Percentiles rank a stretch among this genome's conserved stretches.
Conservation (phyloP, 2,797 vertebrate species). For the Carcharodon carcharias region DNA sequence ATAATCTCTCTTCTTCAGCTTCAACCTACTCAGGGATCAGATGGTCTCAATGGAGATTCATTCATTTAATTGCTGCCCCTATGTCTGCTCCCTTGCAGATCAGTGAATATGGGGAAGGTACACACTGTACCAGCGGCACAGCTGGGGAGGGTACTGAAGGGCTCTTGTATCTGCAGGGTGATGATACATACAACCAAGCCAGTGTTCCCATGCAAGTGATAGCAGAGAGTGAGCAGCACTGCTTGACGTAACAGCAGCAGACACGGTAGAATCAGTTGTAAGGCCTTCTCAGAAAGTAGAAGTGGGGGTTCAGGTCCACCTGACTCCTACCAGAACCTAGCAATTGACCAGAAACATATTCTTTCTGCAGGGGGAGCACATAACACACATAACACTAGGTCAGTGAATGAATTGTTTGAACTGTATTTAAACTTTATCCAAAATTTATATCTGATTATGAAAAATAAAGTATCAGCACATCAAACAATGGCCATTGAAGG, state of each 20-base stretch:
- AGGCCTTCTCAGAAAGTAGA: neutral
- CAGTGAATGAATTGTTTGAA: neutral
- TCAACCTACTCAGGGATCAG: neutral
- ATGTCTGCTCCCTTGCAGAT: neutral
- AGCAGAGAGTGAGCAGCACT: neutral
- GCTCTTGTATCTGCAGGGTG: neutral
- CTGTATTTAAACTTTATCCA: neutral
- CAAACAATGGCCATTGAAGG: neutral
- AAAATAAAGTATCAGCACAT: neutral
- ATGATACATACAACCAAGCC: neutral
- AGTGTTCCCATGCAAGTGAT: neutral
- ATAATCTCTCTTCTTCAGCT: neutral
- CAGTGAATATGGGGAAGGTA: neutral
- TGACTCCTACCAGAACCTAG: neutral
- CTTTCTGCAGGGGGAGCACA: neutral
- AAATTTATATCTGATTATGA: neutral
- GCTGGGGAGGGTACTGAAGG: too few relatives aligned
- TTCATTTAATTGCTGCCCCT: neutral
- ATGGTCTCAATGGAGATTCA: neutral
- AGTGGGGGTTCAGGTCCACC: neutral
- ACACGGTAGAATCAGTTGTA: neutral
- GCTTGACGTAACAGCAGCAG: neutral
- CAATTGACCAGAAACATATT: neutral
- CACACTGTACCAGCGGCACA: too few relatives aligned
- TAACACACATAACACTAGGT: neutral